Evolutionary conservation across 30 jellyfish, hydroid and myxozoan species (phyloP), one percentile per base, ranked within the genome.

Genomic region (Turritopsis dohrnii): DNA sequence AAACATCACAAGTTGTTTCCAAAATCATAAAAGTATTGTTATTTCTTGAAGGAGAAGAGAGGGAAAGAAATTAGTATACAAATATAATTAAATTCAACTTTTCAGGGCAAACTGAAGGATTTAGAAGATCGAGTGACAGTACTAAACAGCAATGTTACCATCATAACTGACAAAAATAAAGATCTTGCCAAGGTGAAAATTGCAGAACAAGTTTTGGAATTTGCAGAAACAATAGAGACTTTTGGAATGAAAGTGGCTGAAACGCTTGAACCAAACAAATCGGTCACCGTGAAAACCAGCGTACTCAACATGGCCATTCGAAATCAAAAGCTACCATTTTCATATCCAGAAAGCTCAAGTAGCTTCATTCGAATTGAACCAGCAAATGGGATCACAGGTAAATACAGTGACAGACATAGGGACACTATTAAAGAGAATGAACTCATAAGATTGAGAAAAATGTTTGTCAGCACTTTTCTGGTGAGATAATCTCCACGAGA

Each of bases 271-370:
- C 41, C 28, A 69, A 69, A 69, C 22, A 69, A 69, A 19, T n/a
- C 77, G 8, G 19, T 69, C 30, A n/a, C 77, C 28, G 77, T 69
- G 30, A 69, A 69, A 69, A 69, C 28, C 77, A 27, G 30, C 0
- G 77, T 7, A 9, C 9, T 69, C 9, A 27, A 69, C 19, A 69
- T 69, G 77, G 30, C 77, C 22, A 69, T 69, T 69, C 77, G 77
- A 0, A 69, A 69, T n/a, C 77, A 69, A 69, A 23, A 69, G 28
- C 77, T 69, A 69, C 77, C 77, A 69, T 69, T 69, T 69, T 69
- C 77, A 69, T 69, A n/a, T 27, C 77, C 77, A 0, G 30, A 69
- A 27, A 69, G 19, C 19, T 69, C 77, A 69, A 69, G 77, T 27
- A 69, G 22, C 19, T n/a, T 7, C 9, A 69, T 69, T 19, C 60